These are phyloP conservation scores for Cephus nigrinus DNA, from an alignment of 2,888 invertebrate species.

Conservation along the genomic window DNA sequence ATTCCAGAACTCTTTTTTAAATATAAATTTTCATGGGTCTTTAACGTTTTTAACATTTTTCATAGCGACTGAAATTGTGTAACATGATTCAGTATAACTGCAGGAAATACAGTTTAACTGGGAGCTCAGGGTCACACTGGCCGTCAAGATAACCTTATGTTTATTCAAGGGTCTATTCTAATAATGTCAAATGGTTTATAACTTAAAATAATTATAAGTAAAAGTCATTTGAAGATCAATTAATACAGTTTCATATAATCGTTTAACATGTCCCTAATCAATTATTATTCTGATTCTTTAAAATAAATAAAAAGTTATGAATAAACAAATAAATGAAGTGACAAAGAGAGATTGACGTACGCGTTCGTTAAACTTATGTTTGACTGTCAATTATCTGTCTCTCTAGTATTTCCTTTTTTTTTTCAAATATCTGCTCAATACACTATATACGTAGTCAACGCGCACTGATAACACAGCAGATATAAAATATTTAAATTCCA, in stretches of 20 bases:
- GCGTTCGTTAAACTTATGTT: neutral
- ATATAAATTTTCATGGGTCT: neutral
- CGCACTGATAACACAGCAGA: neutral
- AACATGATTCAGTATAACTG: neutral
- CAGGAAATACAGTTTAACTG: neutral
- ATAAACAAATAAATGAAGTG: neutral
- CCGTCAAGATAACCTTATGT: constrained; percentile 15
- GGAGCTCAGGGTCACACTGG: constrained; percentile 15
- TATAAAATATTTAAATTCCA: neutral
- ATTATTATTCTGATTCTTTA: neutral
- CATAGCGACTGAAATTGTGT: neutral
- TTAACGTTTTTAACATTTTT: neutral
- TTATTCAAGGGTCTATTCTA: neutral
- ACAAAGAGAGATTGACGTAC: neutral
- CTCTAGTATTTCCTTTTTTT: neutral
- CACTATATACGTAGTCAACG: neutral
- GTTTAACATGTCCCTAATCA: neutral
- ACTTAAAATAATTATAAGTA: neutral
- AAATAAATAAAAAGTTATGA: neutral
- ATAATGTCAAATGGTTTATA: neutral
- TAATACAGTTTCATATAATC: neutral
- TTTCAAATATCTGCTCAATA: neutral
- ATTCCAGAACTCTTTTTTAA: neutral
- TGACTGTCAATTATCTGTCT: neutral
- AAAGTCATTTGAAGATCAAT: neutral